phyloP scores from a whole-genome alignment of 2,113 vertebrate genomes.

The Cheirogaleus medius region DNA sequence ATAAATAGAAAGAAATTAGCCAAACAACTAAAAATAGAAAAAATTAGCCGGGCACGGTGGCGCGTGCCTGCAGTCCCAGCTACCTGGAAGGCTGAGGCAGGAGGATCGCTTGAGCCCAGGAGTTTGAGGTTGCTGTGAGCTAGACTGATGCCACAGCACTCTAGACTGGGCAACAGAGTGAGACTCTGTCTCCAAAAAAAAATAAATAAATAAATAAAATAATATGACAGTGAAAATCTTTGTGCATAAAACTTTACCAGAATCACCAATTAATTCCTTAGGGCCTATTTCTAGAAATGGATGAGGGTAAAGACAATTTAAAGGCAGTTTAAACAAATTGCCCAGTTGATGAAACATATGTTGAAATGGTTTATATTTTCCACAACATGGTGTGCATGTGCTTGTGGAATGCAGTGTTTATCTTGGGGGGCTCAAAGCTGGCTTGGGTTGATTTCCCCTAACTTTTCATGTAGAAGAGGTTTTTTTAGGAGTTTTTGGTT shows the following conservation, averaged over 20 bases:
- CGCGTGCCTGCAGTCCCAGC: too few relatives aligned
- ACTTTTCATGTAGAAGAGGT: not conserved
- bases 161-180: too few relatives aligned
- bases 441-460: not conserved
- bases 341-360: not conserved
- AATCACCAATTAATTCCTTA: not conserved
- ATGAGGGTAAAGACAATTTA: not conserved
- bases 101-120: too few relatives aligned
- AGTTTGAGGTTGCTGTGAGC: too few relatives aligned
- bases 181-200: too few relatives aligned
- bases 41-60: too few relatives aligned
- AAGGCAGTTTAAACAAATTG: not conserved
- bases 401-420: not conserved
- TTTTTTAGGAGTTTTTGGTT: not conserved
- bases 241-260: not conserved
- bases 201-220: too few relatives aligned
- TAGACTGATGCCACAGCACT: too few relatives aligned
- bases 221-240: not conserved
- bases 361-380: not conserved
- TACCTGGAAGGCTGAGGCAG: too few relatives aligned
- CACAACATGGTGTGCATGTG: too few relatives aligned
- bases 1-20: too few relatives aligned
- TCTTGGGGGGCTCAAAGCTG: not conserved
- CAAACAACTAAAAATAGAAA: too few relatives aligned
- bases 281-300: not conserved